Base-by-base conservation (phyloP, 2,797 vertebrate species). In the Ptychadena robeensis region DNA sequence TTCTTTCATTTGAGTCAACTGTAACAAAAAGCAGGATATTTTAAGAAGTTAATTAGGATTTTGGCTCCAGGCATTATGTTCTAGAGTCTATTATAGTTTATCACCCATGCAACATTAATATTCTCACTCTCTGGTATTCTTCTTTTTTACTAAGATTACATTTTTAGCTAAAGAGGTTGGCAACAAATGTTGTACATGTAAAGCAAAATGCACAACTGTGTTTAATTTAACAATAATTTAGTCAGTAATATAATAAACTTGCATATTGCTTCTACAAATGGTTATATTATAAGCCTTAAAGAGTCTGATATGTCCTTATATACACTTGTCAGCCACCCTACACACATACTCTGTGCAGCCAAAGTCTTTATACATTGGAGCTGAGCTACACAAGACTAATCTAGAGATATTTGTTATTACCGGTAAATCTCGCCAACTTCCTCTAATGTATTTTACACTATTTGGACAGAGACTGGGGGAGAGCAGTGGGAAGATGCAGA, bases 11-110 rank as follows among this genome's bases (percentile, higher is more conserved):
- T 48, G 53, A 82, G 65, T 63, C 81, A 76, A 64, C 31, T 82
- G 57, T 77, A 69, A 77, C 53, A 77, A 68, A 82, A 77, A 70
- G 53, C 31, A 61, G 75, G 73, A 82, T 68, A 77, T 82, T 77
- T 82, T 53, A 70, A n/a, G n/a, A 28, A 82, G 66, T 63, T 82
- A 76, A 82, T 82, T 66, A 82, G 67, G 59, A 77, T 59, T 70
- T 76, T 71, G n/a, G 66, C 81, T 64, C 9, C 22, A 70, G 81
- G 73, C 81, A 76, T 38, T 68, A 68, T 67, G 63, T 82, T 67
- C 64, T 12, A 75, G 66, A 82, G n/a, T 48, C 67, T 63, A 70
- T 73, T 77, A 66, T 68, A 64, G 65, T 76, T 76, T 28, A 75
- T 75, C 61, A 69, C 34, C 59, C 53, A 59, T 61, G 74, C 35